Evolutionary conservation across 2,888 invertebrate genomes (phyloP).

Genomic region (Stomorhina lunata): DNA sequence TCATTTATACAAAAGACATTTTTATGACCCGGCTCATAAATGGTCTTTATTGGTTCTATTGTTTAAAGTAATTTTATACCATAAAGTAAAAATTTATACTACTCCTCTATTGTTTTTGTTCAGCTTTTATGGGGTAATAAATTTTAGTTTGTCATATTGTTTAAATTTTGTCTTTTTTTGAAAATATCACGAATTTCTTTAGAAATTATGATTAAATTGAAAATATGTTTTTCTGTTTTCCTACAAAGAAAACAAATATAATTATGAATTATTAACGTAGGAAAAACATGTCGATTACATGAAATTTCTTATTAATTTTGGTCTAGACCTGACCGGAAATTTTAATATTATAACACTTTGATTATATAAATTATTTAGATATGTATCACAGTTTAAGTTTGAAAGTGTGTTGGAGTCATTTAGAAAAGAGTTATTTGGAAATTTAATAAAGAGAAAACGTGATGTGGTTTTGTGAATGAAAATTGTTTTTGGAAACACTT

Average conservation of each 20-base stretch:
- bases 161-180: background rate
- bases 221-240: background rate
- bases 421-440: background rate
- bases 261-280: constrained; percentile 37
- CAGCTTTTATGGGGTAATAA: constrained; percentile 13
- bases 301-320: constrained; percentile 20
- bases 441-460: background rate
- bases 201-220: background rate
- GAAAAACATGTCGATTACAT: constrained; percentile 37
- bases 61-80: constrained; percentile 55
- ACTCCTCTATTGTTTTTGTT: background rate
- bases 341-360: background rate
- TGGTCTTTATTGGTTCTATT: constrained; percentile 57
- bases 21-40: constrained; percentile 62
- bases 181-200: constrained; percentile 17
- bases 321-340: constrained; percentile 9
- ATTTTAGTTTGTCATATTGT: background rate
- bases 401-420: background rate
- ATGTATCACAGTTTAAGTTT: background rate
- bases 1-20: constrained; percentile 10
- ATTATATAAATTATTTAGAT: background rate
- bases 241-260: constrained; percentile 5
- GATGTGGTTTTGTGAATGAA: too few species aligned
- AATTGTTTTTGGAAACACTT: too few species aligned
- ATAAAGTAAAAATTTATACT: constrained; percentile 26